Conservation (phyloP, 2,888 invertebrate genomes). For the Spatulosminthurus flaviceps region DNA sequence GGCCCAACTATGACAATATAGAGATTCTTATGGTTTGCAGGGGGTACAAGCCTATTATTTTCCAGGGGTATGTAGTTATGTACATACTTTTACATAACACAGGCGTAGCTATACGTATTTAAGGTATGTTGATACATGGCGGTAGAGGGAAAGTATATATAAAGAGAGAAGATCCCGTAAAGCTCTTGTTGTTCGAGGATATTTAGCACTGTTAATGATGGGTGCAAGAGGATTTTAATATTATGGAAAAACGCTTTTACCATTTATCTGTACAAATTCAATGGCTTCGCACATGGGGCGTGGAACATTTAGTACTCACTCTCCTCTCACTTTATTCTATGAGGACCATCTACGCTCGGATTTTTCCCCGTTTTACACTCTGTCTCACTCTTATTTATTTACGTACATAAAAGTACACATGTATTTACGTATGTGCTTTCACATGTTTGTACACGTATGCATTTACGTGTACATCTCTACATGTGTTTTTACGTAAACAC, state of each 20-base stretch:
- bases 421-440: too few relatives aligned
- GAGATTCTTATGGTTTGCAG: too few relatives aligned
- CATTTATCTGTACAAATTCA: constrained; percentile 38
- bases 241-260: constrained; percentile 41
- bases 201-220: constrained; percentile 13
- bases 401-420: not conserved
- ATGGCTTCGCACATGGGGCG: constrained; percentile 39
- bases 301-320: constrained; percentile 37
- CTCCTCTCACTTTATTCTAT: not conserved
- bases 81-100: too few relatives aligned
- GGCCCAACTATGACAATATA: too few relatives aligned
- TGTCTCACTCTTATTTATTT: not conserved
- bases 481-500: too few relatives aligned
- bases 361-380: not conserved
- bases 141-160: too few relatives aligned
- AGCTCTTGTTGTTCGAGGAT: not conserved
- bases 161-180: not conserved
- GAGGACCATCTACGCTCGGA: not conserved
- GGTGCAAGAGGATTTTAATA: constrained; percentile 26
- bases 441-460: too few relatives aligned
- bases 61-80: too few relatives aligned
- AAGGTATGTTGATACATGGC: too few relatives aligned
- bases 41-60: too few relatives aligned
- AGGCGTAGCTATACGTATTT: too few relatives aligned
- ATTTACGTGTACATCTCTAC: too few relatives aligned